Evolutionary conservation across 2,797 vertebrate species (phyloP), one percentile per base, ranked within the genome.

Genomic region (Antrozous pallidus): DNA sequence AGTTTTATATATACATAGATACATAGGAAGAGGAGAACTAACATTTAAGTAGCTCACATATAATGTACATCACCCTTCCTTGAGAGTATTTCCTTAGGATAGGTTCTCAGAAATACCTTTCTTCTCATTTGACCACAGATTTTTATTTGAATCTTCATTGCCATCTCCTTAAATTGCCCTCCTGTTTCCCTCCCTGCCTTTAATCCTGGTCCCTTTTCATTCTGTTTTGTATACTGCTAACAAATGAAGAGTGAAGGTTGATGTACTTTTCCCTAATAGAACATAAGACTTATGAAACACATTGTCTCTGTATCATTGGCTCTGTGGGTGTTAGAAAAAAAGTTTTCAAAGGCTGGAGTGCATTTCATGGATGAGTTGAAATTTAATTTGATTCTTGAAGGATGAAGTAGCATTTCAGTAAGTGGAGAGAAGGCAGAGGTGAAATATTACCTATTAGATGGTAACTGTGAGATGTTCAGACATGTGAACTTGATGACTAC

Each of bases 361-460:
- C 9, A 49, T 33, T 80, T 70, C 17, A 54, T 70, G 56, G 49
- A 63, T 90, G 36, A 88, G 33, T 94, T 13, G 18, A 38, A 78
- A 65, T 86, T 90, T 79, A 78, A 74, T 91, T 94, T 81, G 86
- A 65, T 82, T 91, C 36, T 92, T 94, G 78, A 84, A 90, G 38
- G 61, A 20, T 63, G 38, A 45, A 93, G 33, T 85, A 94, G 26
- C 67, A 16, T 69, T 91, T 88, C 40, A 58, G 47, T 69, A 61
- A 91, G 83, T 8, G 9, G 61, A 56, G 61, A 88, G 69, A 92
- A 78, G 45, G 58, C 88, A 54, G 26, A 73, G 63, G 40, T 92
- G 70, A 94, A 95, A 74, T 77, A 8, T 18, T 56, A 69, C 54
- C 75, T 33, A 11, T n/a, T 69, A 73, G 79, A 92, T 88, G 82